Evolutionary conservation across 2,888 invertebrate genomes (phyloP).

Genomic region (Osmoderma eremita): DNA sequence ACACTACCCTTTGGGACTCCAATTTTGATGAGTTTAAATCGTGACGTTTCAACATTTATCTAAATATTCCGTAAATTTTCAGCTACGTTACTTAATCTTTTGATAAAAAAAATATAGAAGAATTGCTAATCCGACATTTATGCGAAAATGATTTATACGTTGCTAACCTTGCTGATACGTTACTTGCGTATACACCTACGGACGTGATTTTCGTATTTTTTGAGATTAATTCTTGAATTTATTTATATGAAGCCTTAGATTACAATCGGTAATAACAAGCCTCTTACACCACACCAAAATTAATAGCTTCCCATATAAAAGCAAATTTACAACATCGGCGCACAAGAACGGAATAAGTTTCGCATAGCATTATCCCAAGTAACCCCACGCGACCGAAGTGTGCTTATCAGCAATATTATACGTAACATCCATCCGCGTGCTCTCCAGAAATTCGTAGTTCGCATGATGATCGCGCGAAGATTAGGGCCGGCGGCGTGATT

Average conservation of each 20-base stretch:
- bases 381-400: neutral
- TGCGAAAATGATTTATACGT: too few relatives aligned
- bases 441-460: conserved; percentile 2
- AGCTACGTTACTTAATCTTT: too few relatives aligned
- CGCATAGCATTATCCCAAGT: neutral
- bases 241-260: neutral
- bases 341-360: neutral
- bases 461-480: conserved; percentile 22
- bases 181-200: neutral
- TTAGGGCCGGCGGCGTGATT: conserved; percentile 25
- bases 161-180: too few relatives aligned
- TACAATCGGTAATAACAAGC: neutral
- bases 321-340: neutral
- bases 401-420: neutral
- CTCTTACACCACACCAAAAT: neutral
- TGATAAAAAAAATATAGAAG: too few relatives aligned
- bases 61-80: too few relatives aligned
- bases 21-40: too few relatives aligned
- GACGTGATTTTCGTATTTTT: neutral
- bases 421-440: neutral
- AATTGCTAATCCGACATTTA: too few relatives aligned
- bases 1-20: too few relatives aligned
- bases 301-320: neutral
- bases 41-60: too few relatives aligned
- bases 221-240: too few relatives aligned